Conservation (phyloP, 2,888 invertebrate species). For the Hirtodrosophila duncani region DNA sequence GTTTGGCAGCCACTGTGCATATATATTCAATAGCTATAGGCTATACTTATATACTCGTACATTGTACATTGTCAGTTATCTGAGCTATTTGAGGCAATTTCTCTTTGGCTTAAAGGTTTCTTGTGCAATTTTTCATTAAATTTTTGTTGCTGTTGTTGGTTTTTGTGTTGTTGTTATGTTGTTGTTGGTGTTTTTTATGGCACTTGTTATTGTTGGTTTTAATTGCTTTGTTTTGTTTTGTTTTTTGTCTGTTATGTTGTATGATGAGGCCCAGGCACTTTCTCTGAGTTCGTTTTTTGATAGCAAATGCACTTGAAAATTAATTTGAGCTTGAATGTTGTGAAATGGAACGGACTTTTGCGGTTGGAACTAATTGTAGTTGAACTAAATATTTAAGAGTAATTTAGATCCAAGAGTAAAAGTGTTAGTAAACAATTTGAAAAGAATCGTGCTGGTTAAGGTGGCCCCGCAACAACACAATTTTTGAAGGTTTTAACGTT, state of each 20-base stretch:
- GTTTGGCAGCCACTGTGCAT: slow-evolving; percentile 8
- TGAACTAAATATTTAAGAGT: no score
- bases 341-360: slow-evolving; percentile 12
- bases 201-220: slow-evolving; percentile 22
- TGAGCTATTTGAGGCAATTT: slow-evolving; percentile 13
- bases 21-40: no score
- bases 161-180: slow-evolving; percentile 6
- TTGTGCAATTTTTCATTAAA: neutral
- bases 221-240: slow-evolving; percentile 26
- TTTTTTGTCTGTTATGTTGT: neutral
- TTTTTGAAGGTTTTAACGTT: no score
- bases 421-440: no score
- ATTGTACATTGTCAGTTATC: slow-evolving; percentile 5
- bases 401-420: no score
- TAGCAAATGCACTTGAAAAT: slow-evolving; percentile 1
- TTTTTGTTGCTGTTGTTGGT: slow-evolving; percentile 3
- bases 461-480: no score
- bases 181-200: slow-evolving; percentile 1
- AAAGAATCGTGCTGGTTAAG: no score
- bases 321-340: neutral
- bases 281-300: slow-evolving; percentile 15
- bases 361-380: no score
- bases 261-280: slow-evolving; percentile 9
- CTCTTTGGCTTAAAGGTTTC: slow-evolving; percentile 2
- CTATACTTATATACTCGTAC: neutral